Base-by-base conservation (phyloP, 2,888 invertebrate species). In the Geotrupes spiniger region DNA sequence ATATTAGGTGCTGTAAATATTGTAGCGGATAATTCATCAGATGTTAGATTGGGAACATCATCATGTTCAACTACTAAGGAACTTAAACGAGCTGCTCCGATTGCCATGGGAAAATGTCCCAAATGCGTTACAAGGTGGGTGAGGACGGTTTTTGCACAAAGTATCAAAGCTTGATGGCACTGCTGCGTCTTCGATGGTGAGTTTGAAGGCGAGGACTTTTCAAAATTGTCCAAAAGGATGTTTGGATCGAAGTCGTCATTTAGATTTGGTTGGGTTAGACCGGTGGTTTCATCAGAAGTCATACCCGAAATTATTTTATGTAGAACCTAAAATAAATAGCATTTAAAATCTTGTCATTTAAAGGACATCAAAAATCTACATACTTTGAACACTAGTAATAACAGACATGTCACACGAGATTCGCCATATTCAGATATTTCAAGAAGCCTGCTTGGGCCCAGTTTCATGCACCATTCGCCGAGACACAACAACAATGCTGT, bases 81-180 rank as follows among this genome's bases (percentile, higher is more conserved):
- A 55, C 92, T 91, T 14, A 95, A 77, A 51, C 92, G 82, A 37
- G 94, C 87, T 0, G 95, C 92, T 42, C 92, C 90, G 39, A 87
- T 84, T 52, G 92, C 90, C 76, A 92, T 86, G 9, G 97, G 97
- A 77, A 96, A 97, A 71, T 97, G 96, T 0, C 93, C 93, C 58
- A 96, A 76, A 76, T 93, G 92, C 57, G 94, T 87, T 4, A 96
- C 87, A 59, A 97, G 78, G 74, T 97, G 95, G 59, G 87, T 85
- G 66, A 93, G 81, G 4, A 80, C 75, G 0, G 78, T 77, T 54
- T 77, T 75, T 1, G 79, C 78, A 51, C 79, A 80, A 39, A 79
- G 71, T 46, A 78, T 76, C 28, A 87, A 80, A 1, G 84, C 77
- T 29, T 73, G 71, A 29, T 76, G 76, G 61, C 77, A 78, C 16